A percentile compares a stretch with the other conserved stretches of the same genome.
phyloP scores from a whole-genome alignment of 2,797 vertebrate species.

The Gouania willdenowi region DNA sequence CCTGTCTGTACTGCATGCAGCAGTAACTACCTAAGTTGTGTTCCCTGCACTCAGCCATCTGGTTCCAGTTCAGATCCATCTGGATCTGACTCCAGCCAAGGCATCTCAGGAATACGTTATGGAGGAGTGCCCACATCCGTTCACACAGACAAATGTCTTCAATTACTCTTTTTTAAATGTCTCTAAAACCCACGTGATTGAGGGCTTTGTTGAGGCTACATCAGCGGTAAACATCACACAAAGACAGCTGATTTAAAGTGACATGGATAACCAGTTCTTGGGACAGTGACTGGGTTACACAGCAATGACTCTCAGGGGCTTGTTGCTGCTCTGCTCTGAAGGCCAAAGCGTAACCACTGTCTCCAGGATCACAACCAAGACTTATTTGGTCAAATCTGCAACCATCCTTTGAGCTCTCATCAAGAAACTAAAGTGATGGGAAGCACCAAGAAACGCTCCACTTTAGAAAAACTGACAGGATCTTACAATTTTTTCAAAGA shows the following conservation, averaged over 20 bases:
- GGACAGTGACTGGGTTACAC: constrained; percentile 8
- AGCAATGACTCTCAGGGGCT: constrained; percentile 17
- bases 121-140: constrained; percentile 81
- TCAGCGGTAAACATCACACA: constrained; percentile 39
- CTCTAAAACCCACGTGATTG: constrained; percentile 65
- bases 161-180: constrained; percentile 79
- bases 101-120: constrained; percentile 84
- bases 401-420: constrained; percentile 25
- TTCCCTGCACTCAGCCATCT: constrained; percentile 72
- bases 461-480: constrained; percentile 33
- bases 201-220: constrained; percentile 24
- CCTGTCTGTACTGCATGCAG: constrained; percentile 46
- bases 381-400: constrained; percentile 28
- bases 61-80: constrained; percentile 82
- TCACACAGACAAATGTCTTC: constrained; percentile 82
- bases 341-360: background rate
- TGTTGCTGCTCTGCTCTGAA: constrained; percentile 4
- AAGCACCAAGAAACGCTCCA: constrained; percentile 28
- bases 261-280: constrained; percentile 6
- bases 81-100: constrained; percentile 78
- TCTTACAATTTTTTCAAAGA: too few relatives aligned
- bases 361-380: constrained; percentile 14
- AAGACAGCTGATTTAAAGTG: constrained; percentile 30
- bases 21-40: constrained; percentile 65
- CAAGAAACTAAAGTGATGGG: constrained; percentile 28